phyloP scores from a whole-genome alignment of 1,140 invertebrate species.

The Mylabris phalerata region DNA sequence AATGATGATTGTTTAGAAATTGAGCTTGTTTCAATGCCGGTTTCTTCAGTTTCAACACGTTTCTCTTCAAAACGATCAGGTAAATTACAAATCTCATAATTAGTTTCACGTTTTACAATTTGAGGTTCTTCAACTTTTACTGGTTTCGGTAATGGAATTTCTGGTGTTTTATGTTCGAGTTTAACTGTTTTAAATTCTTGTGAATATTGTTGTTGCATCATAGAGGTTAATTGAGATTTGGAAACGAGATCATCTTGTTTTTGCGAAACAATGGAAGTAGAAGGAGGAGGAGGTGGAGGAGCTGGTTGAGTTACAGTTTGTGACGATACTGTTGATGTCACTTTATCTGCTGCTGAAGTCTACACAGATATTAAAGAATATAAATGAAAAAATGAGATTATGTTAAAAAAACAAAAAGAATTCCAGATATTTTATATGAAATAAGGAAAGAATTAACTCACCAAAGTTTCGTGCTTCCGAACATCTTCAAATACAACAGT shows the following conservation, averaged over 20 bases:
- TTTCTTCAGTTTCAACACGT: constrained; percentile 28
- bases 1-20: constrained; percentile 42
- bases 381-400: constrained; percentile 21
- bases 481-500: constrained; percentile 56
- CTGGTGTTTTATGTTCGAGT: constrained; percentile 30
- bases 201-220: constrained; percentile 30
- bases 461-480: constrained; percentile 41
- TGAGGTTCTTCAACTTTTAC: constrained; percentile 14
- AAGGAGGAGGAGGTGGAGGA: constrained; percentile 6
- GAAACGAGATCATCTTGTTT: constrained; percentile 1
- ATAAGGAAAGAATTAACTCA: constrained; percentile 27
- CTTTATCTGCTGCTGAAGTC: constrained; percentile 37
- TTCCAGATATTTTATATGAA: not conserved
- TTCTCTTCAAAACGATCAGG: constrained; percentile 28
- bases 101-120: constrained; percentile 19
- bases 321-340: constrained; percentile 27
- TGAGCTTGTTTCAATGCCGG: constrained; percentile 39
- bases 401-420: constrained; percentile 6
- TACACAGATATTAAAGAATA: constrained; percentile 11
- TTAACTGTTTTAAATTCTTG: constrained; percentile 32
- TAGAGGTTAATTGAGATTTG: constrained; percentile 32
- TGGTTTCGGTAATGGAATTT: constrained; percentile 30
- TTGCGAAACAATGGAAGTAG: constrained; percentile 22
- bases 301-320: constrained; percentile 8
- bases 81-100: constrained; percentile 24